A percentile compares a stretch with the other conserved stretches of the same genome.
Evolutionary conservation across 1,140 invertebrate genomes (phyloP).

Genomic region (Metaphire vulgaris): DNA sequence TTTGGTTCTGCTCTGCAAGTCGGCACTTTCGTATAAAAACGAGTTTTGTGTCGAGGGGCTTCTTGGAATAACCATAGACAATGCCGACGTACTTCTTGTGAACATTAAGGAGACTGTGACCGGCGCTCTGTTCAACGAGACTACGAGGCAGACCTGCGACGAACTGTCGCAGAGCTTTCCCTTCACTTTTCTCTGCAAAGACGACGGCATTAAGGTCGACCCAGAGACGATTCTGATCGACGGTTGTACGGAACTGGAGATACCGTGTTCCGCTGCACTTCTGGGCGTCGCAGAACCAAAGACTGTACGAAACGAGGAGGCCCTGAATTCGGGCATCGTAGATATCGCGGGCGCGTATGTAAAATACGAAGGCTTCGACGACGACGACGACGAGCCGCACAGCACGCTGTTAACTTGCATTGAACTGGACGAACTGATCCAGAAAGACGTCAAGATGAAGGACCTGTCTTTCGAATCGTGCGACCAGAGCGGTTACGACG

Average conservation of each 20-base stretch:
- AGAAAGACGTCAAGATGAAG: not conserved
- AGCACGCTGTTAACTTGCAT: not conserved
- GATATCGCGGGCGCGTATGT: not conserved
- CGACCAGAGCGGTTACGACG: not conserved
- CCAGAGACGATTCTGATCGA: not conserved
- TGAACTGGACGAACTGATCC: not conserved
- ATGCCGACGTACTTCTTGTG: not conserved
- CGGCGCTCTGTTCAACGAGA: not conserved
- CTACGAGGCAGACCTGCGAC: not conserved
- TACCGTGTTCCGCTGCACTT: not conserved
- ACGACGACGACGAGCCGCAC: not conserved
- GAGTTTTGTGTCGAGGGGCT: not conserved
- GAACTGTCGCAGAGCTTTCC: not conserved
- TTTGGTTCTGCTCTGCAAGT: not conserved
- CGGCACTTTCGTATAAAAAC: not conserved
- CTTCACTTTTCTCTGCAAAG: not conserved
- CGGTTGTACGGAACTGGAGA: not conserved
- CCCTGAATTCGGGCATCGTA: not conserved
- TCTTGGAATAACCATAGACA: not conserved
- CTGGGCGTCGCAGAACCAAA: not conserved
- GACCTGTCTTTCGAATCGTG: not conserved
- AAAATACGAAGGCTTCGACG: not conserved
- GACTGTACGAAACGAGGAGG: not conserved
- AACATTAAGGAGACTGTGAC: not conserved
- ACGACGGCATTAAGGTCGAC: not conserved